These are phyloP conservation scores for Ylistrum balloti DNA, from an alignment of 1,140 invertebrate species.

Conservation along the genomic window DNA sequence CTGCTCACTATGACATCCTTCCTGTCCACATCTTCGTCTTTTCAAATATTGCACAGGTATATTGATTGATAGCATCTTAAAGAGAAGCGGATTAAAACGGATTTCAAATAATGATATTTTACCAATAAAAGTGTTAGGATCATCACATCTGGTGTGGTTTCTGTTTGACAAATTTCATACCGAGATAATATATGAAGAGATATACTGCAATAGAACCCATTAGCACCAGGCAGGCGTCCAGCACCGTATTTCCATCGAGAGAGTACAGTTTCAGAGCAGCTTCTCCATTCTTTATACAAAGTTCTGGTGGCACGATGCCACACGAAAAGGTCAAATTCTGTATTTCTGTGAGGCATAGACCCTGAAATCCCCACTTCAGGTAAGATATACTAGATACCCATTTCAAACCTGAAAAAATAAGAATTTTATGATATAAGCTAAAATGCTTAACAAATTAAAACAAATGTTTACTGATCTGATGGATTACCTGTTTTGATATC, in stretches of 20 bases:
- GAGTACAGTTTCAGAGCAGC: slow-evolving; percentile 71
- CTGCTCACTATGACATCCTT: too few relatives aligned
- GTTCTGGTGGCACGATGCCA: slow-evolving; percentile 36
- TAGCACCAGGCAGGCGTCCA: slow-evolving; percentile 66
- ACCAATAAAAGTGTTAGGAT: background rate
- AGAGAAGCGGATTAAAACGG: background rate
- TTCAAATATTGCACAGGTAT: background rate
- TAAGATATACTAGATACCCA: slow-evolving; percentile 77
- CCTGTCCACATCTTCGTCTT: too few relatives aligned
- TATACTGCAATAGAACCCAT: slow-evolving; percentile 68
- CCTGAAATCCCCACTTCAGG: slow-evolving; percentile 77
- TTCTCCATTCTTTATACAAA: slow-evolving; percentile 68
- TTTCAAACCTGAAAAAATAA: slow-evolving; percentile 68
- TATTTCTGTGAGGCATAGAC: slow-evolving; percentile 69
- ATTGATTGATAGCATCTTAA: background rate
- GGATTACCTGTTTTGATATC: background rate
- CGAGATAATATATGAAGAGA: slow-evolving; percentile 71
- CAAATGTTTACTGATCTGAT: background rate
- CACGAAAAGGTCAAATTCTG: slow-evolving; percentile 70
- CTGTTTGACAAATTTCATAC: slow-evolving; percentile 73
- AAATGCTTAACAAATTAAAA: background rate
- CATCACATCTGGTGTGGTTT: slow-evolving; percentile 72
- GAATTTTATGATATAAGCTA: background rate
- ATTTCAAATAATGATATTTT: background rate
- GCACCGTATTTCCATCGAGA: slow-evolving; percentile 66